Evolutionary conservation across 1,140 invertebrate species (phyloP).

Genomic region (Heliconius congener): DNA sequence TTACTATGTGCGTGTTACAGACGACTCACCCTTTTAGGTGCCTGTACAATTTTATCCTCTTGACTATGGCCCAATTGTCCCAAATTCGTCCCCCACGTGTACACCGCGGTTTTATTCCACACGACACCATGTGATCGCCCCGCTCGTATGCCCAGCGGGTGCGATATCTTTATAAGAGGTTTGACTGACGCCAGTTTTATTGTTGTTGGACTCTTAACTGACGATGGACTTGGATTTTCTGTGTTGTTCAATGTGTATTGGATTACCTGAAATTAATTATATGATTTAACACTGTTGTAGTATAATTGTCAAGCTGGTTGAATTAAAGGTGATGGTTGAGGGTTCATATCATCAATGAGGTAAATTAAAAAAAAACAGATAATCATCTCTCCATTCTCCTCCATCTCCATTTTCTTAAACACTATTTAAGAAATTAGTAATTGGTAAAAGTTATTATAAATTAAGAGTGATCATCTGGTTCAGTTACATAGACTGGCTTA

Average conservation of each 20-base stretch:
- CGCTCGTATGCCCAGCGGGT: conserved; percentile 82
- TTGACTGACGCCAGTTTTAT: conserved; percentile 58
- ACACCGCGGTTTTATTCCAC: conserved; percentile 82
- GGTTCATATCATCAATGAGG: background rate
- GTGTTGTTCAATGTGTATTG: conserved; percentile 65
- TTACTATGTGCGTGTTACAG: too few relatives aligned
- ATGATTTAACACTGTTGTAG: background rate
- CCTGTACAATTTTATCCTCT: conserved; percentile 61
- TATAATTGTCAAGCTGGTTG: background rate
- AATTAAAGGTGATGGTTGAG: background rate
- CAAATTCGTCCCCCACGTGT: conserved; percentile 86
- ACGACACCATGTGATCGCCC: conserved; percentile 86
- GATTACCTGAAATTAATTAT: conserved; percentile 54
- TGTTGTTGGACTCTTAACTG: conserved; percentile 50
- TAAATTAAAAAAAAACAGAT: too few relatives aligned
- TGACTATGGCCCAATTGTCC: conserved; percentile 86
- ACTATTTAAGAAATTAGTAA: too few relatives aligned
- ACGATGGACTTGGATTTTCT: conserved; percentile 57
- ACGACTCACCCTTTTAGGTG: conserved; percentile 74
- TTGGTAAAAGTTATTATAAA: too few relatives aligned
- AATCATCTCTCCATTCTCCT: too few relatives aligned
- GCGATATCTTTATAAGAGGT: conserved; percentile 61
- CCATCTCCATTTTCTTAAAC: too few relatives aligned
- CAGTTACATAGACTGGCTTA: too few relatives aligned
- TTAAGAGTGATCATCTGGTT: too few relatives aligned